Base-by-base conservation (phyloP, 2,797 vertebrate species). In the Anabacerthia variegaticeps region DNA sequence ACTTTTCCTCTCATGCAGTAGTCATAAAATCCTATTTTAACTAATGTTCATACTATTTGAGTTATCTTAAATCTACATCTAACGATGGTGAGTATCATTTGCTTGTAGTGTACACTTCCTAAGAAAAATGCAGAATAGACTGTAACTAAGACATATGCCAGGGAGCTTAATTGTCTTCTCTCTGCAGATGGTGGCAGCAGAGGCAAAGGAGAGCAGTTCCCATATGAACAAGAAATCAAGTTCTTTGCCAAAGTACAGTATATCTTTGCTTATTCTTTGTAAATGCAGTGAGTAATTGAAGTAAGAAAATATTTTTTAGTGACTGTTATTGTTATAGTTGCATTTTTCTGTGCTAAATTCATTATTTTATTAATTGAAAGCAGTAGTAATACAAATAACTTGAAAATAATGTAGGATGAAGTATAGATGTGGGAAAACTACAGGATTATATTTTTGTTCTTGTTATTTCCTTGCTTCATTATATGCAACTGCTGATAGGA, bases 211-310 rank as follows among this genome's bases (percentile, higher is more conserved):
- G 98, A 98, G 44, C 98, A 98, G 78, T 98, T 99, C 95, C 98
- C 98, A 62, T 98, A 99, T 37, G 99, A 99, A 78, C 99, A 99
- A 97, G 99, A 99, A 97, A 99, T 99, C 88, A 99, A 99, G 97
- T 99, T 99, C 98, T 99, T 99, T 97, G 99, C 99, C 92, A 99
- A 99, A 98, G 99, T 99, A 97, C 92, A 89, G 98, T 98, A 97
- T 97, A 94, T 79, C 79, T 93, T 95, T 96, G 32, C 49, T 95
- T 91, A 56, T 58, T 80, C 58, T 72, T 81, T 97, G 62, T 81
- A 28, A 61, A 41, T 1, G 0, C 68, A 78, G 6, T 62, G 81
- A 66, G 21, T 51, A 63, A 39, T 62, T 83, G 75, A 61, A 10
- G 30, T 67, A 39, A 78, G 66, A 72, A 85, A 48, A 7, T 89